Conservation (phyloP, 2,113 vertebrate genomes). For the Gambusia holbrooki region DNA sequence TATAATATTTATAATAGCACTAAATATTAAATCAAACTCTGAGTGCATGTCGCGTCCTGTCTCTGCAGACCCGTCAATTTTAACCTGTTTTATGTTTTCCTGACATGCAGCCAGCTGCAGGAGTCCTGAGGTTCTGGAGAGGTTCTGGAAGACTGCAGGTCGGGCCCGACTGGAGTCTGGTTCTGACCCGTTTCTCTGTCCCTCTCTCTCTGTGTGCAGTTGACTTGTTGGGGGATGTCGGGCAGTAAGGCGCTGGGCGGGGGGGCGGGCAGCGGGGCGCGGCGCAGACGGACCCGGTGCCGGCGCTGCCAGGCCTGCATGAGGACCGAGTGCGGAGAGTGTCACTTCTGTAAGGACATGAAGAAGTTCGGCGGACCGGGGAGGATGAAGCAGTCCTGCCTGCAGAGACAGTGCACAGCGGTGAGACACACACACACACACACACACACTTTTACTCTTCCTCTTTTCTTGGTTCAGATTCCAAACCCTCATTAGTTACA, state of each 20-base stretch:
- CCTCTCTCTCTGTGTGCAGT: constrained; percentile 62
- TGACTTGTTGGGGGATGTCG: constrained; percentile 89
- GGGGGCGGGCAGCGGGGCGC: constrained; percentile 78
- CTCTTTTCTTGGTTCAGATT: too few relatives aligned
- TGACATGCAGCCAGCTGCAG: too few relatives aligned
- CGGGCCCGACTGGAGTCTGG: too few relatives aligned
- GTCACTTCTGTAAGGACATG: constrained; percentile 96
- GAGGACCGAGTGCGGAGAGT: constrained; percentile 92
- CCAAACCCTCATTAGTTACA: too few relatives aligned
- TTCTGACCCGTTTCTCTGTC: not conserved
- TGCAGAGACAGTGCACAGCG: constrained; percentile 92
- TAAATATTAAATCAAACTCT: too few relatives aligned
- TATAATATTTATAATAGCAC: too few relatives aligned
- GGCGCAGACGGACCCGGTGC: constrained; percentile 91
- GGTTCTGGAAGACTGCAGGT: too few relatives aligned
- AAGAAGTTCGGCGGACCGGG: constrained; percentile 94
- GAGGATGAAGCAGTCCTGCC: constrained; percentile 95
- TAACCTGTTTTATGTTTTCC: too few relatives aligned
- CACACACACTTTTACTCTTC: too few relatives aligned
- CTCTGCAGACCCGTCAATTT: too few relatives aligned
- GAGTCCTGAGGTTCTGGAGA: too few relatives aligned
- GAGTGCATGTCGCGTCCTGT: too few relatives aligned
- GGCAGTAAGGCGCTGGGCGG: constrained; percentile 88
- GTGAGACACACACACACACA: constrained; percentile 71
- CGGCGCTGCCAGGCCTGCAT: constrained; percentile 92